Evolutionary conservation across 2,888 invertebrate genomes (phyloP), one percentile per base, ranked within the genome.

Genomic region (Tinea pellionella): DNA sequence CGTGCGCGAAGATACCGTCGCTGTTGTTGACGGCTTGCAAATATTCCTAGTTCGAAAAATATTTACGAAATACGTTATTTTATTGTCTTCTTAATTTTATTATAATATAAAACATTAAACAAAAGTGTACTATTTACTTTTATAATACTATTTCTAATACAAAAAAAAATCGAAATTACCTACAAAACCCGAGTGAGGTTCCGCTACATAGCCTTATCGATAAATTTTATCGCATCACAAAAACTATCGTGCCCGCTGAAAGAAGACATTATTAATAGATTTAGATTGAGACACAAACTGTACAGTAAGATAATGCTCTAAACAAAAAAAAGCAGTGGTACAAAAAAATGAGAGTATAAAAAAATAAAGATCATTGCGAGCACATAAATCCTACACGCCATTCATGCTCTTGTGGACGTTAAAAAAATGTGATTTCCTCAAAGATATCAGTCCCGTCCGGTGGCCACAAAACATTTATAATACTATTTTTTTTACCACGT

Each of bases 221-320:
- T 74, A 69, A 72, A 72, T 69, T 69, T 69, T 73, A 74, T 74
- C 74, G 63, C 63, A 65, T 68, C 70, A 78, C 75, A 78, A 69
- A 77, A 77, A 57, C 29, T 72, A 75, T 75, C 75, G 70, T 72
- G 70, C 71, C 73, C 71, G 69, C 75, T 78, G 78, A 82, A 82
- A 81, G 76, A 78, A 80, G 77, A 80, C 83, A 75, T 84, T 82
- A 43, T 83, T 84, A 86, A 84, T 85, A 82, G 84, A 86, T 85
- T 81, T 85, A 82, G 84, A 86, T 85, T 81, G 80, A 85, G 83
- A 83, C 82, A 83, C 82, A 81, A 80, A 83, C 77, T 80, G 70
- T 78, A 78, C 71, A 67, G 67, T 19, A 16, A 78, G 83, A 84
- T 82, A 83, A 80, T 72, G 69, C 69, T 63, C 64, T 63, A 62